A percentile compares a stretch with the other conserved stretches of the same genome.
Evolutionary conservation across 2,797 vertebrate genomes (phyloP).

Genomic region (Gambusia yucatana): DNA sequence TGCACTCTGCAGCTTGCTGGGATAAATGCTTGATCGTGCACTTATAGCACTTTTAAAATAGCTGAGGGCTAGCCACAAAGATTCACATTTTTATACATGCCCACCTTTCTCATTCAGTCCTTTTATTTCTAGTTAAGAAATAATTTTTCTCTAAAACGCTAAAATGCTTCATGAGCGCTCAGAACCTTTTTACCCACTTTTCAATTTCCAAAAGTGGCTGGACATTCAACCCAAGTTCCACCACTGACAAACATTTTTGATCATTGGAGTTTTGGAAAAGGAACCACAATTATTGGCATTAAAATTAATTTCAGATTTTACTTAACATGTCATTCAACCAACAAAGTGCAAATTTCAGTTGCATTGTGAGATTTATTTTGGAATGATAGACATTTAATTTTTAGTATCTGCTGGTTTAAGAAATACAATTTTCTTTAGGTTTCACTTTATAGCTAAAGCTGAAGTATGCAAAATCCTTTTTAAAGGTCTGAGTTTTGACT

Average conservation of each 20-base stretch:
- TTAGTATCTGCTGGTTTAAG: neutral
- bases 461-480: neutral
- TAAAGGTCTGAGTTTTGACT: neutral
- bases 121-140: neutral
- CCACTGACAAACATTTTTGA: neutral
- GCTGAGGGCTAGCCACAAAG: constrained; percentile 22
- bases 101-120: neutral
- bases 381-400: neutral
- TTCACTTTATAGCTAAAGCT: neutral
- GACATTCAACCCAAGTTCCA: no score
- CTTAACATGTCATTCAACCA: neutral
- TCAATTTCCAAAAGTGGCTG: neutral
- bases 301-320: neutral
- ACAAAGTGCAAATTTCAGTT: neutral
- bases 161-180: neutral
- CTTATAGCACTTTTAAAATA: constrained; percentile 39
- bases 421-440: neutral
- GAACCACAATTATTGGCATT: neutral
- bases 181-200: neutral
- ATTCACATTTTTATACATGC: constrained; percentile 5
- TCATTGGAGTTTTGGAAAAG: neutral
- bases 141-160: neutral
- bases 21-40: constrained; percentile 63
- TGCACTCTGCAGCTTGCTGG: constrained; percentile 56
- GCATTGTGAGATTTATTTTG: neutral